Base-by-base conservation (phyloP, 2,888 invertebrate species). In the Ischnus inquisitorius region DNA sequence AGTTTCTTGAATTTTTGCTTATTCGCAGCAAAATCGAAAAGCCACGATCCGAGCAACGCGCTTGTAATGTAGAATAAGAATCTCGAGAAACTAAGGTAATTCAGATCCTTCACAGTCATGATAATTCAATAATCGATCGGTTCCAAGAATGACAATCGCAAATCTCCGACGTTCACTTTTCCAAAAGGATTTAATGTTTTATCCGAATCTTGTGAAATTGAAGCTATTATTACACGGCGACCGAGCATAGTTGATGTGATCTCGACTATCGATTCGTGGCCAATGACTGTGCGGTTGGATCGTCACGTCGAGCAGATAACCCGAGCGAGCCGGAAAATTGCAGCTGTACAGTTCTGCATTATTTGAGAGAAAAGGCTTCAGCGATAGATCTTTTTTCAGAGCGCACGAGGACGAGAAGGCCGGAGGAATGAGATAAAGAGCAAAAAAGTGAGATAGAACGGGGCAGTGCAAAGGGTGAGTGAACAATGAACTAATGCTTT, bases 301-400 rank as follows among this genome's bases (percentile, higher is more conserved):
- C 22, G 1, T 3, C 10, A 8, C 54, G 54, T 22, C 14, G 3
- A 54, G 19, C 22, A 10, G 54, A 10, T 54, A 54, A 54, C 54
- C 10, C 4, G 62, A 48, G 60, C 48, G 19, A 74, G 69, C 69
- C 54, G 54, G 54, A 54, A 54, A 83, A 76, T 69, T 65, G 71
- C 64, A 76, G 41, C 84, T 51, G 82, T 83, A 83, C 75, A 79
- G 76, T 72, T 80, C 67, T 87, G 85, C 79, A 88, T 85, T 87
- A 87, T 88, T 87, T 67, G 65, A n/a, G 43, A n/a, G 39, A 12
- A 22, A 48, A 43, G 22, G 46, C n/a, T 60, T 57, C 19, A 74
- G 48, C 60, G 67, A 22, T 39, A 39, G 39, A 78, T 34, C 39
- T 78, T 78, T 69, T 69, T 69, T 19, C 41, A n/a, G 43, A 46